Evolutionary conservation across 2,888 invertebrate genomes (phyloP).

Genomic region (Abrostola tripartita): DNA sequence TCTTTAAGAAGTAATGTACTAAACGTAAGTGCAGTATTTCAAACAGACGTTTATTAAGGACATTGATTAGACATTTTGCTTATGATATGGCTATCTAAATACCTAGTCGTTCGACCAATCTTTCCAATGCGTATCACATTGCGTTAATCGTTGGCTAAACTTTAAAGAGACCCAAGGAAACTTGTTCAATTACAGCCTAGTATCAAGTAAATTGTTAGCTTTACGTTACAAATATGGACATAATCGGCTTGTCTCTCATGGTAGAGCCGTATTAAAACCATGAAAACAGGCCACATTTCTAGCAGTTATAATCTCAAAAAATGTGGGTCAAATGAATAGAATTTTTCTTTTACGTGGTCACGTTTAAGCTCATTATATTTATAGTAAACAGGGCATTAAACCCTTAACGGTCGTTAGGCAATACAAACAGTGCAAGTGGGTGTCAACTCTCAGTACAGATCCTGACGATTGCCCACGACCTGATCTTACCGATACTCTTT

Average conservation of each 20-base stretch:
- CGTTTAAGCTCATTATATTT: slow-evolving; percentile 54
- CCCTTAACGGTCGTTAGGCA: slow-evolving; percentile 65
- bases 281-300: neutral
- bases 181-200: slow-evolving; percentile 22
- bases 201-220: slow-evolving; percentile 21
- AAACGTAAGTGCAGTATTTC: no score
- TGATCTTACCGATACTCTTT: slow-evolving; percentile 55
- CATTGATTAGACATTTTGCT: no score
- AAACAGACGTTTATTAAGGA: no score
- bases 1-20: no score
- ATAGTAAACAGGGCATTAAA: slow-evolving; percentile 76
- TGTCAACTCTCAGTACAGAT: slow-evolving; percentile 75
- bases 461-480: slow-evolving; percentile 74
- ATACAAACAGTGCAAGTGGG: slow-evolving; percentile 74
- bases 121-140: neutral
- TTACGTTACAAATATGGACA: slow-evolving; percentile 36
- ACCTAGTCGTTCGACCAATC: no score
- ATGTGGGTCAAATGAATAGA: slow-evolving; percentile 21
- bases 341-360: slow-evolving; percentile 28
- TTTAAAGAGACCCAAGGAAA: slow-evolving; percentile 24
- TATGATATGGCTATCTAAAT: no score
- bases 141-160: neutral
- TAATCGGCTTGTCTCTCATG: slow-evolving; percentile 27
- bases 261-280: slow-evolving; percentile 16
- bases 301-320: slow-evolving; percentile 26